Evolutionary conservation across 2,113 vertebrate species (phyloP), one percentile per base, ranked within the genome.

Genomic region (Chionomys nivalis): DNA sequence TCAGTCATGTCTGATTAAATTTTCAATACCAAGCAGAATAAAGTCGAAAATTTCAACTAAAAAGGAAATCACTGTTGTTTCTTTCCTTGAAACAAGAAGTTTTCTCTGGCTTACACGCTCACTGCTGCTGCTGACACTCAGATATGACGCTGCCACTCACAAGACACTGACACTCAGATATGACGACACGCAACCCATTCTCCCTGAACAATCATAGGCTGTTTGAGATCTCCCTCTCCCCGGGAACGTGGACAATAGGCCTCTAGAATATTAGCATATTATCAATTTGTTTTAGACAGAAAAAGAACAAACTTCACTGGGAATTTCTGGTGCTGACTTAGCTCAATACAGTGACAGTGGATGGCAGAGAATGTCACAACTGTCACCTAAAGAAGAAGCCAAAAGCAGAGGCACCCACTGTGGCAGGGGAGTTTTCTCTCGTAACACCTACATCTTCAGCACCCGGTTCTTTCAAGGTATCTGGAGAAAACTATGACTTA

Each of bases 221-320:
- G 7, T 33, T 65, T 68, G 63, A 87, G 33, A 65, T 26, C 55
- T 81, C 85, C 49, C 42, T 89, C 33, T 21, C 42, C 31, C 16
- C 75, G 66, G 73, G 82, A 85, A 28, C 2, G 33, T 24, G 52
- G 0, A 7, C 9, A 65, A 61, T 36, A 16, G 63, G 55, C 70
- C n/a, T 89, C 52, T 94, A 86, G 31, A 96, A n/a, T 42, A 33
- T 82, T 77, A 58, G 44, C 89, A 7, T 49, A 87, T 82, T 95
- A 94, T 24, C 42, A 75, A 61, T 61, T 66, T 95, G 24, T 75
- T 91, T 89, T 63, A n/a, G 42, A n/a, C n/a, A 63, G 42, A 72
- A 95, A 95, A 93, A 88, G 75, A 92, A 95, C 66, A 94, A 77
- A 76, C 63, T 58, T 61, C 70, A 85, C 55, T 42, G 28, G 75